Base-by-base conservation (phyloP, 1,140 invertebrate genomes). In the Cardiocondyla obscurior region DNA sequence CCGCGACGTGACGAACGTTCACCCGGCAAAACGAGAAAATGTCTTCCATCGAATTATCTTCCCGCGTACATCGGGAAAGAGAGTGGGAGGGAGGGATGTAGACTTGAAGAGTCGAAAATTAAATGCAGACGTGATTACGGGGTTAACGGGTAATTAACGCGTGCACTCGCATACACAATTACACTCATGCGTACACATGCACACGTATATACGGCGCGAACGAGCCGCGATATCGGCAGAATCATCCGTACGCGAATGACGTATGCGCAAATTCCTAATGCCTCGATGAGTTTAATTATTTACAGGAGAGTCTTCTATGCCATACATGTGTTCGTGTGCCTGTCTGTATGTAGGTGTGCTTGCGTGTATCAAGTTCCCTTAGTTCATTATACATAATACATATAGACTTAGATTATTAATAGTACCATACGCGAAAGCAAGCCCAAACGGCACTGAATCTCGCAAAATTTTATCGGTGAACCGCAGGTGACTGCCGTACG, bases 311-410 rank as follows among this genome's bases (percentile, higher is more conserved):
- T 93, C 89, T 93, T 92, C 85, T 90, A 87, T 93, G 91, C 91
- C 22, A 39, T 60, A 60, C 57, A 51, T 57, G 33, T 55, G 14
- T 55, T 7, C 16, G 19, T n/a, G 36, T 57, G 36, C 91, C 90
- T 92, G 91, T 93, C 16, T 30, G 25, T 12, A 25, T 33, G 25
- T 30, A 6, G n/a, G 16, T 73, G 16, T 30, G 3, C 60, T 0
- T 46, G 25, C 49, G 39, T 91, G 91, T 92, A 91, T 93, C 91
- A 91, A 93, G 90, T 93, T 89, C 91, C 88, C 91, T 93, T 93
- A 93, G 91, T 92, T 91, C 89, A 90, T 93, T 93, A 93, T 94
- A 93, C 92, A 93, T 92, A 94, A 90, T 93, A 94, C 91, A 88
- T 87, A 92, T 93, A 93, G 91, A 93, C 93, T 93, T 94, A 93